These are phyloP conservation scores for Ctenoplectra terminalis DNA, from an alignment of 1,140 invertebrate species.

Conservation along the genomic window DNA sequence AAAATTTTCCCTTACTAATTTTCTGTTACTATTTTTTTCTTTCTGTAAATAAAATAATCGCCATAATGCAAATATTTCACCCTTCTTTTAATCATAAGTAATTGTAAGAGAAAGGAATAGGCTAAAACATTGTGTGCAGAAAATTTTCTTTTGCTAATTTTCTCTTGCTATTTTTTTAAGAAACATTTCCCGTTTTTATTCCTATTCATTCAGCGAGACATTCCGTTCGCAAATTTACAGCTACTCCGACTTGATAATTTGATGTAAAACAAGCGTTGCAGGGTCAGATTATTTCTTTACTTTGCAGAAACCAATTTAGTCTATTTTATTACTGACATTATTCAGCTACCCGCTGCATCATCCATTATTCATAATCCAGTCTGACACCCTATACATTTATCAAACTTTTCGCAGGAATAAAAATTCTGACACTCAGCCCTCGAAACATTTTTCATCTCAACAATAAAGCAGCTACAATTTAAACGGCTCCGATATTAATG, in stretches of 20 bases:
- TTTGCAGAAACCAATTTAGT: conserved; percentile 16
- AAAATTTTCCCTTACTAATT: no score
- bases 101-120: no score
- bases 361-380: conserved; percentile 30
- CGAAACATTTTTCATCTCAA: background rate
- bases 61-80: no score
- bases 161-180: background rate
- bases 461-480: background rate
- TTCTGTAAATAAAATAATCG: no score
- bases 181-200: background rate
- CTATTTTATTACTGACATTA: conserved; percentile 32
- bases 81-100: no score
- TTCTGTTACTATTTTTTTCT: no score
- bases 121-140: background rate
- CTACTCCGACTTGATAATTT: conserved; percentile 38
- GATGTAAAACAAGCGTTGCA: conserved; percentile 4
- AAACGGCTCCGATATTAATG: background rate
- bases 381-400: conserved; percentile 9
- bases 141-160: background rate
- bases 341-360: conserved; percentile 12
- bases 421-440: background rate
- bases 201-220: background rate
- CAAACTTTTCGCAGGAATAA: conserved; percentile 15
- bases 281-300: background rate
- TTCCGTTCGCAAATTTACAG: conserved; percentile 21